These are phyloP conservation scores for Leptogaster cylindrica DNA, from an alignment of 2,888 invertebrate genomes.

Conservation along the genomic window DNA sequence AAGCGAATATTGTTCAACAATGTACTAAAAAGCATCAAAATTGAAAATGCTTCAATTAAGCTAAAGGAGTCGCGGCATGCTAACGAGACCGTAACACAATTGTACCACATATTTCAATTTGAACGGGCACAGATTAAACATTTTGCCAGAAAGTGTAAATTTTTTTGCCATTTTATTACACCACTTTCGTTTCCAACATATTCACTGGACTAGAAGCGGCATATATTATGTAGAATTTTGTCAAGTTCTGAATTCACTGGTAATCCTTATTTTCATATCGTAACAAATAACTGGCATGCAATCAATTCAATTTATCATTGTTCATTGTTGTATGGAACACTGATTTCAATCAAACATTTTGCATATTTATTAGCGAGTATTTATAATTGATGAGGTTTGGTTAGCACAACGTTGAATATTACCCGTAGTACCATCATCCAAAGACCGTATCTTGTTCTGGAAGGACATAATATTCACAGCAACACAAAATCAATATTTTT, in stretches of 20 bases:
- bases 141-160: background rate
- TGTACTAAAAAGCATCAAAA: background rate
- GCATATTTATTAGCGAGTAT: no score
- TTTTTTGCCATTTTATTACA: background rate
- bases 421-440: conserved; percentile 19
- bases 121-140: conserved; percentile 10
- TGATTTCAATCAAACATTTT: no score
- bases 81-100: background rate
- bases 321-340: no score
- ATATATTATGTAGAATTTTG: conserved; percentile 8
- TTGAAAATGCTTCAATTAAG: background rate
- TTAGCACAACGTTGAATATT: background rate
- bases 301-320: no score
- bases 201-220: background rate
- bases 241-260: conserved; percentile 23
- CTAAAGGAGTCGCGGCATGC: background rate
- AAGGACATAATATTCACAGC: conserved; percentile 17
- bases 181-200: background rate
- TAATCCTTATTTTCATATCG: conserved; percentile 26
- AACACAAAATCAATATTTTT: conserved; percentile 26
- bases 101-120: background rate
- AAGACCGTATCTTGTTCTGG: background rate
- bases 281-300: no score
- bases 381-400: background rate
- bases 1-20: background rate